Evolutionary conservation across 2,888 invertebrate species (phyloP).

Genomic region (Drosophila antonietae): DNA sequence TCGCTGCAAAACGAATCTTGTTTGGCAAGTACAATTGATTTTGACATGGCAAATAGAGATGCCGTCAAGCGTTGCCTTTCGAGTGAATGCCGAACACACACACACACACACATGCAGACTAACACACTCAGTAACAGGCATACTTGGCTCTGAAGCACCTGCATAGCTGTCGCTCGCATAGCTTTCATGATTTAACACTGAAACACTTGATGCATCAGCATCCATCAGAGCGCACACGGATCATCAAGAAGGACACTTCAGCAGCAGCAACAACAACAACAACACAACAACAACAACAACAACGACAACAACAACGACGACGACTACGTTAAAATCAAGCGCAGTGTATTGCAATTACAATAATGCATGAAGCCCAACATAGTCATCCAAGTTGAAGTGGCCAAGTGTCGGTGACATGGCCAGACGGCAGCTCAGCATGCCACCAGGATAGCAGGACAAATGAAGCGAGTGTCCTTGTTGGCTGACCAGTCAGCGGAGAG

Average conservation of each 20-base stretch:
- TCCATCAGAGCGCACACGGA: slow-evolving; percentile 54
- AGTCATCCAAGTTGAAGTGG: slow-evolving; percentile 42
- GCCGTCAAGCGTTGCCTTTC: slow-evolving; percentile 12
- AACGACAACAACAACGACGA: too few relatives aligned
- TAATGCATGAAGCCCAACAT: slow-evolving; percentile 49
- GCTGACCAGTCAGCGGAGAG: slow-evolving; percentile 24
- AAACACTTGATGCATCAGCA: slow-evolving; percentile 61
- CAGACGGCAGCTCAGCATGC: slow-evolving; percentile 25
- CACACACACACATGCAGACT: slow-evolving; percentile 6
- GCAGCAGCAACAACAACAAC: slow-evolving; percentile 18
- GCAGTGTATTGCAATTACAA: slow-evolving; percentile 58
- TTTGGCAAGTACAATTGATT: slow-evolving; percentile 18
- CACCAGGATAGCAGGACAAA: slow-evolving; percentile 51
- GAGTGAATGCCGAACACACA: background rate
- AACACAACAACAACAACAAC: too few relatives aligned
- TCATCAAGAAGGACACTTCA: slow-evolving; percentile 57
- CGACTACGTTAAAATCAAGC: slow-evolving; percentile 23
- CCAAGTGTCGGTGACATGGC: slow-evolving; percentile 49
- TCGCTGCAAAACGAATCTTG: background rate
- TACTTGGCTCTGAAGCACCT: slow-evolving; percentile 25
- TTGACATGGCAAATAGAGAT: slow-evolving; percentile 21
- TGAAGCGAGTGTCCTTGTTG: slow-evolving; percentile 49
- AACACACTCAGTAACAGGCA: slow-evolving; percentile 7
- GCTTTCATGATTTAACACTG: slow-evolving; percentile 50
- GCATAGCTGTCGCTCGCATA: slow-evolving; percentile 25